Conservation (phyloP, 2,113 vertebrate species). For the rat (Rattus norvegicus) region DNA sequence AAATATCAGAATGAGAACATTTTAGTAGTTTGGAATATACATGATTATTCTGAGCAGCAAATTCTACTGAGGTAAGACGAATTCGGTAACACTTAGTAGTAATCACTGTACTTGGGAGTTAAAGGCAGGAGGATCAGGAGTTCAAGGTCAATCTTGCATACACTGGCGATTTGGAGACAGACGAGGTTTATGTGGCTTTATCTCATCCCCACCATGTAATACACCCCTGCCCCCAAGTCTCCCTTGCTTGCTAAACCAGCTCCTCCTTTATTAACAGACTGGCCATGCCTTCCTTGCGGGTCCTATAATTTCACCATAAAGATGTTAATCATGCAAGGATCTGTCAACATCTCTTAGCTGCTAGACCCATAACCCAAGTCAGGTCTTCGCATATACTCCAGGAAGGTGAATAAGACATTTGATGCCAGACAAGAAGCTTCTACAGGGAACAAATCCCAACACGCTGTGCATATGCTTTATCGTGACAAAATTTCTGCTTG, state of each 20-base stretch:
- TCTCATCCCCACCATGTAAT: not conserved
- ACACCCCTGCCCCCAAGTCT: not conserved
- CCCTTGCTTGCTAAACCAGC: not conserved
- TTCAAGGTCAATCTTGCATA: not conserved
- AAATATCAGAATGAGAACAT: not conserved
- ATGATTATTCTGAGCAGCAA: constrained; percentile 21
- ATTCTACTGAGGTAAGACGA: not conserved
- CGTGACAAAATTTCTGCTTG: not conserved
- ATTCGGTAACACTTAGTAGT: too few species aligned
- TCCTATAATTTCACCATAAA: constrained; percentile 19
- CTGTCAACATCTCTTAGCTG: not conserved
- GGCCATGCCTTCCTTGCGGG: not conserved
- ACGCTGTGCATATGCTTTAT: not conserved
- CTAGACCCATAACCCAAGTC: not conserved
- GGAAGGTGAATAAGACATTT: not conserved
- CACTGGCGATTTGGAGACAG: not conserved
- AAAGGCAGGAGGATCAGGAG: not conserved
- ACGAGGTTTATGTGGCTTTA: not conserved
- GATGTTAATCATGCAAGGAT: not conserved
- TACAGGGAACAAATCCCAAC: not conserved
- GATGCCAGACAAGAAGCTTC: not conserved
- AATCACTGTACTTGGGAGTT: not conserved
- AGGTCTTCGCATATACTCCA: not conserved
- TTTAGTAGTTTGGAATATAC: not conserved
- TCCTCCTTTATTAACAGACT: not conserved